phyloP scores from a whole-genome alignment of 2,113 vertebrate genomes.

The Cyphomyrus discorhynchus region DNA sequence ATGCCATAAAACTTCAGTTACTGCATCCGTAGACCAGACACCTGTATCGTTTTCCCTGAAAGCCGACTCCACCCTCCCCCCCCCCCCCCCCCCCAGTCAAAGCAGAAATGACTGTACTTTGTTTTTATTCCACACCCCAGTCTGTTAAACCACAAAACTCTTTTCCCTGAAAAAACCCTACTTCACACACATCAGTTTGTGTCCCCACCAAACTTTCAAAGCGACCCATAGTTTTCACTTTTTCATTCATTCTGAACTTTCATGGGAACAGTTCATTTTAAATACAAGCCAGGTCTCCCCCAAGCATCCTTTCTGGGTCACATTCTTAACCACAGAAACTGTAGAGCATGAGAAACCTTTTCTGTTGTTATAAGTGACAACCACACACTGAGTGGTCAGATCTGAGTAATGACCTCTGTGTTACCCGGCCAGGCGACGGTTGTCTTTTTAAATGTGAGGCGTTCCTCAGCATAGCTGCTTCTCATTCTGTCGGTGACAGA shows the following conservation, averaged over 20 bases:
- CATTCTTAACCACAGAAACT: neutral
- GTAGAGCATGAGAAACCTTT: neutral
- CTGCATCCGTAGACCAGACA: neutral
- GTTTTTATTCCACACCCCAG: neutral
- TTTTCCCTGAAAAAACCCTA: neutral
- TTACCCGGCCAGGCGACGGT: neutral
- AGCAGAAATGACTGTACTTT: neutral
- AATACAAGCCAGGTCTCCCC: neutral
- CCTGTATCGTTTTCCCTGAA: neutral
- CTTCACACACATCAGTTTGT: neutral
- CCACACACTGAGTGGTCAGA: neutral
- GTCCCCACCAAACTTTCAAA: neutral
- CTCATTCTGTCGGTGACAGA: neutral
- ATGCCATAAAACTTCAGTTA: neutral
- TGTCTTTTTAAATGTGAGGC: neutral
- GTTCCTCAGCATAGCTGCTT: neutral
- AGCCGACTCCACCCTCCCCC: neutral
- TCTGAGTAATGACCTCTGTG: neutral
- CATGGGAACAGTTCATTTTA: neutral
- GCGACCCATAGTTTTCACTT: neutral
- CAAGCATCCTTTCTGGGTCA: neutral
- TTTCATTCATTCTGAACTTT: neutral
- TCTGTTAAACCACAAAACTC: neutral
- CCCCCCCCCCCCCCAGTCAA: neutral
- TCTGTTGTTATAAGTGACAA: neutral